Conservation (phyloP, 2,888 invertebrate genomes). For the Pocota personata region DNA sequence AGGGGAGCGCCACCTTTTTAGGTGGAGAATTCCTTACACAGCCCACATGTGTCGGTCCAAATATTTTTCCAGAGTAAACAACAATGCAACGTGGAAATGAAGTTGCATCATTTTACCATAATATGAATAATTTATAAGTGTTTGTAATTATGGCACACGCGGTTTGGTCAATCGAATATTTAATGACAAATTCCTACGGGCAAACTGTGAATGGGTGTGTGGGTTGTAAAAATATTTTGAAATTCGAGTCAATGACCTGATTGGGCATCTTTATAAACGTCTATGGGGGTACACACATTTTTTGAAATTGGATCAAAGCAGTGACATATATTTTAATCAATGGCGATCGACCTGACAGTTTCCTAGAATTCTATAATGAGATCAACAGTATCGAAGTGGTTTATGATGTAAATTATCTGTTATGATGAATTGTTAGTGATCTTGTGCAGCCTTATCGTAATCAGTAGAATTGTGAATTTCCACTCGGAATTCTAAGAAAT, state of each 20-base stretch:
- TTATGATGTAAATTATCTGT: background rate
- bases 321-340: background rate
- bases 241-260: conserved; percentile 15
- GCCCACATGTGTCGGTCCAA: conserved; percentile 5
- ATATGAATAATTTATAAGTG: conserved; percentile 37
- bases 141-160: background rate
- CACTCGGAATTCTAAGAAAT: background rate
- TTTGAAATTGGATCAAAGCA: background rate
- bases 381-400: background rate
- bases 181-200: background rate
- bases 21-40: background rate
- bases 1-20: background rate
- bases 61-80: conserved; percentile 30
- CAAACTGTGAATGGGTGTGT: background rate
- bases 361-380: background rate
- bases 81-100: conserved; percentile 44
- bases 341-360: background rate
- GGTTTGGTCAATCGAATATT: conserved; percentile 14
- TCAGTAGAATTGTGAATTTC: background rate
- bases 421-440: background rate
- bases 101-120: conserved; percentile 59
- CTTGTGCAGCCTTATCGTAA: background rate
- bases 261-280: background rate
- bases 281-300: background rate
- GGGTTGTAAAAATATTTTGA: background rate